These are phyloP conservation scores for Galemys pyrenaicus DNA, from an alignment of 2,113 vertebrate species.

Conservation along the genomic window DNA sequence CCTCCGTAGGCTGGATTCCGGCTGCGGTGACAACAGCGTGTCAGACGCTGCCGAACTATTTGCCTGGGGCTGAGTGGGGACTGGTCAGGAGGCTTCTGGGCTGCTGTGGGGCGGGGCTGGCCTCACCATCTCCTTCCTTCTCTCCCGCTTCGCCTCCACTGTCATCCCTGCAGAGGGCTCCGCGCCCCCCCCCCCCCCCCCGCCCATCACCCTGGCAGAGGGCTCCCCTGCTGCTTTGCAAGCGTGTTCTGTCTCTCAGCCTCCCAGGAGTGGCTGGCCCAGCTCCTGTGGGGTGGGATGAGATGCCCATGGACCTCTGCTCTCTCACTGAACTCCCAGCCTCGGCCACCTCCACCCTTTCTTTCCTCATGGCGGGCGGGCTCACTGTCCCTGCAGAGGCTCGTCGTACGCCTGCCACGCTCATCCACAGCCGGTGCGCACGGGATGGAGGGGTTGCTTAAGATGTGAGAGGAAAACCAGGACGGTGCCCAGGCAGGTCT, in stretches of 20 bases:
- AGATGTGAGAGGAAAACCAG: neutral
- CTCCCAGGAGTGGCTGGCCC: neutral
- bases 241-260: neutral
- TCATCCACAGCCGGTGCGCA: neutral
- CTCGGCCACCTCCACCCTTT: neutral
- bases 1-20: neutral
- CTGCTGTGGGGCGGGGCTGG: neutral
- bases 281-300: neutral
- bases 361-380: too few relatives aligned
- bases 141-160: neutral
- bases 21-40: neutral
- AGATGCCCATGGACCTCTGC: neutral
- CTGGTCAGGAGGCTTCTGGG: neutral
- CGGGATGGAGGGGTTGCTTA: neutral
- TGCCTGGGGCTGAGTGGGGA: neutral
- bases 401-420: accelerated
- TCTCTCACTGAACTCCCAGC: accelerated
- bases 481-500: neutral
- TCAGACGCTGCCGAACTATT: slow-evolving; percentile 8
- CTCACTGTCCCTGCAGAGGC: neutral
- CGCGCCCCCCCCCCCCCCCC: too few relatives aligned
- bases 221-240: neutral
- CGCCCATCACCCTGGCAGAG: too few relatives aligned
- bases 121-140: neutral
- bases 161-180: neutral